Evolutionary conservation across 53 echinoderm and acorn worm species (phyloP).

Genomic region (Henricia sp.): DNA sequence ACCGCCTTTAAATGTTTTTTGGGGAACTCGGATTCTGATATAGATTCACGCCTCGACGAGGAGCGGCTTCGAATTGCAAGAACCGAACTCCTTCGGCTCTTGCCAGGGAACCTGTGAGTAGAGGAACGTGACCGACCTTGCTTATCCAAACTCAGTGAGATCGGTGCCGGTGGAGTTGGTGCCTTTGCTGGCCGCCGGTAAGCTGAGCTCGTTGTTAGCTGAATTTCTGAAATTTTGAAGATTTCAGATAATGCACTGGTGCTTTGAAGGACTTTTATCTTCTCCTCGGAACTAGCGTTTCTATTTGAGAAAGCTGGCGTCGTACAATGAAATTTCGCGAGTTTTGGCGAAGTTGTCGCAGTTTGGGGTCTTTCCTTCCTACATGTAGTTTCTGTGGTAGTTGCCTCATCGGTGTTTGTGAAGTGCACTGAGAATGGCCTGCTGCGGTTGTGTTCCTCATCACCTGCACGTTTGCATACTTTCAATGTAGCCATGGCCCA

Average conservation of each 20-base stretch:
- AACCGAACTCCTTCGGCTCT: neutral
- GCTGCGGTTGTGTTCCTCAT: neutral
- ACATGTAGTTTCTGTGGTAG: neutral
- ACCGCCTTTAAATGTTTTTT: neutral
- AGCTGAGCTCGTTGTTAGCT: constrained; percentile 25
- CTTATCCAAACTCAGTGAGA: constrained; percentile 3
- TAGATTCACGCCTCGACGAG: neutral
- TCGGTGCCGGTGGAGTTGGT: neutral
- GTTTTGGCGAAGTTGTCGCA: constrained; percentile 26
- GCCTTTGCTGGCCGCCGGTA: constrained; percentile 39
- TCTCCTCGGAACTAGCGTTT: neutral
- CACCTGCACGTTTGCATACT: constrained; percentile 3
- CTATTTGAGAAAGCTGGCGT: neutral
- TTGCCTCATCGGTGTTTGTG: neutral
- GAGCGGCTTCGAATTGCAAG: constrained; percentile 13
- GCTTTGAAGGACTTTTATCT: neutral
- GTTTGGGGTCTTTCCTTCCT: constrained; percentile 19
- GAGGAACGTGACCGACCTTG: constrained; percentile 4
- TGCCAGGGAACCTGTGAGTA: neutral
- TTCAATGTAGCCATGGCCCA: constrained; percentile 47
- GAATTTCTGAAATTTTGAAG: constrained; percentile 38
- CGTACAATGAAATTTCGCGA: neutral
- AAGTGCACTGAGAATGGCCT: constrained; percentile 25
- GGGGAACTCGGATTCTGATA: neutral
- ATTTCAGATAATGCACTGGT: neutral